Base-by-base conservation (phyloP, 2,888 invertebrate genomes). In the Blastobasis adustella region DNA sequence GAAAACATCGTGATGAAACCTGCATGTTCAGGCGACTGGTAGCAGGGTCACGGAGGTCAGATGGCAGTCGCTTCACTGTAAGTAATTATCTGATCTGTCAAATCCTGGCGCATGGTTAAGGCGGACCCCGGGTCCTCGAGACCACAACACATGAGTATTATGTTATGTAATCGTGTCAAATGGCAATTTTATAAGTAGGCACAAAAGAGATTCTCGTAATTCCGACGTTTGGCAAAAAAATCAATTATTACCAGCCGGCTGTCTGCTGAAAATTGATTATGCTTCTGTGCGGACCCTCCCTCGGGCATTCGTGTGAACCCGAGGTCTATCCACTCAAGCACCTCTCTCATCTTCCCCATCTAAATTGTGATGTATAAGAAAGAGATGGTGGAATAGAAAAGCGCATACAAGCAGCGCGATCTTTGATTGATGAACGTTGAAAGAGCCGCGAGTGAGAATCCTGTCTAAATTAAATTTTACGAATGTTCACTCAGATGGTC, bases 361-460 rank as follows among this genome's bases (percentile, higher is more conserved):
- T 53, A 49, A 58, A 53, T 49, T 45, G 10, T 46, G 4, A 6
- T 48, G 49, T 9, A 51, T 49, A 40, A 46, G 56, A 58, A 43
- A 66, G 47, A 50, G 53, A 57, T 48, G 42, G 58, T 47, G 39
- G 5, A 48, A 50, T 37, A 46, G 46, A 37, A 41, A 36, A 6
- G 45, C 55, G 57, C 58, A 52, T 61, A 59, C 58, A 59, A 60
- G 60, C 56, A 63, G 62, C 60, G 51, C 59, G 57, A 66, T 67
- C 62, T 61, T 71, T 82, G 81, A 81, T 81, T 80, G 74, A 82
- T 82, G 76, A 65, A 62, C 60, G 63, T 52, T 57, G 56, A 62
- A 67, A 68, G 56, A 61, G 71, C 72, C 70, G 66, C 67, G 55
- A 77, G 70, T 65, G 65, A 66, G 65, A 68, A 69, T 58, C 49